Evolutionary conservation across 2,888 invertebrate species (phyloP).

Genomic region (Hybos culiciformis): DNA sequence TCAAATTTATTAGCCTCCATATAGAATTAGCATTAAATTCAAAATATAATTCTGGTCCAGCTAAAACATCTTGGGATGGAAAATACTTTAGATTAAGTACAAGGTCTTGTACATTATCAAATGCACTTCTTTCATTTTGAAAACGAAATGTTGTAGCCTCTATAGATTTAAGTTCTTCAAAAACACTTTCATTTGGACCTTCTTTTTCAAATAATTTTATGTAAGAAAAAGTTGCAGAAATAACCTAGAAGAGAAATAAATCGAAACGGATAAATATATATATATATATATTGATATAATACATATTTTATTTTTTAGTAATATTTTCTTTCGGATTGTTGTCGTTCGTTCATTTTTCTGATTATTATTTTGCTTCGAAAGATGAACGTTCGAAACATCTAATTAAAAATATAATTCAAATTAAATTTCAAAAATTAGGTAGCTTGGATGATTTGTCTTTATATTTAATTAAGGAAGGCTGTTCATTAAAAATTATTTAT

Average conservation of each 20-base stretch:
- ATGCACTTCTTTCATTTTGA: constrained; percentile 53
- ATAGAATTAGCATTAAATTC: constrained; percentile 57
- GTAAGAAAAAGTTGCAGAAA: constrained; percentile 66
- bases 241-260: constrained; percentile 49
- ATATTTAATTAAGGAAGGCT: too few species aligned
- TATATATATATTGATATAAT: too few species aligned
- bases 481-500: too few species aligned
- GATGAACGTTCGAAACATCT: too few species aligned
- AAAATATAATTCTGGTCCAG: constrained; percentile 58
- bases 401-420: too few species aligned
- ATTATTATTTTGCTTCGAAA: too few species aligned
- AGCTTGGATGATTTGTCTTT: too few species aligned
- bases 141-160: constrained; percentile 62
- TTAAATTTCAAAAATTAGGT: too few species aligned
- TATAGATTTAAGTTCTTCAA: constrained; percentile 53
- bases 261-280: too few species aligned
- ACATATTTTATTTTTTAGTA: too few species aligned
- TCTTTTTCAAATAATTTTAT: constrained; percentile 53
- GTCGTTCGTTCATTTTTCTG: too few species aligned
- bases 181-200: constrained; percentile 57
- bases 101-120: constrained; percentile 64
- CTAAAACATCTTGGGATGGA: constrained; percentile 63
- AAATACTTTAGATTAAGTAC: constrained; percentile 69
- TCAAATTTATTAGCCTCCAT: constrained; percentile 19
- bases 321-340: too few species aligned